Evolutionary conservation across 2,113 vertebrate species (phyloP).

Genomic region (Malurus alboscapulatus): DNA sequence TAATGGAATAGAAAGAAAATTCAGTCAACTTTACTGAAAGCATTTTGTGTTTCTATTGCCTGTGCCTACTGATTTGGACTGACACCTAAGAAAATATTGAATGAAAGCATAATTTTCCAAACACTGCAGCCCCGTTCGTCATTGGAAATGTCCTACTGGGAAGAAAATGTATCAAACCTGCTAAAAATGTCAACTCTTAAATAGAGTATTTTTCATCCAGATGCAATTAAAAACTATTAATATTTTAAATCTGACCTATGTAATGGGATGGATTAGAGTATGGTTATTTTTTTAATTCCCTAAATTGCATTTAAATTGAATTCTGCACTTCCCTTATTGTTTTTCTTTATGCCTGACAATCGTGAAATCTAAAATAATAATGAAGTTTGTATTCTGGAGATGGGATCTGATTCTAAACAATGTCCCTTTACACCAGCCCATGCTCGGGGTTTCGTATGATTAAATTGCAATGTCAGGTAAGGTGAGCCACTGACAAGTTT

Average conservation of each 20-base stretch:
- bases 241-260: neutral
- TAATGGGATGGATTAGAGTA: neutral
- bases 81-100: neutral
- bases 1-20: neutral
- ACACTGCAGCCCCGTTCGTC: neutral
- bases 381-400: neutral
- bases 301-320: neutral
- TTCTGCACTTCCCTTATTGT: neutral
- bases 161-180: neutral
- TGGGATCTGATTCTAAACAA: neutral
- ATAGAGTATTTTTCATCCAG: neutral
- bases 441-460: neutral
- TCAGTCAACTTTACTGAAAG: neutral
- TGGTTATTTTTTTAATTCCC: neutral
- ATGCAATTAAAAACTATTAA: neutral
- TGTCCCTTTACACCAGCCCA: neutral
- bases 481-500: neutral
- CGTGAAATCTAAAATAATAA: neutral
- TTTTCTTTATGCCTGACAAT: neutral
- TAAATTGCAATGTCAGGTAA: accelerated
- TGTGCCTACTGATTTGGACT: neutral
- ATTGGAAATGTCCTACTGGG: neutral
- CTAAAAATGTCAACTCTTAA: neutral
- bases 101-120: neutral
- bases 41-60: neutral